Base-by-base conservation (phyloP, 2,113 vertebrate genomes). In the Myotis lucifugus region DNA sequence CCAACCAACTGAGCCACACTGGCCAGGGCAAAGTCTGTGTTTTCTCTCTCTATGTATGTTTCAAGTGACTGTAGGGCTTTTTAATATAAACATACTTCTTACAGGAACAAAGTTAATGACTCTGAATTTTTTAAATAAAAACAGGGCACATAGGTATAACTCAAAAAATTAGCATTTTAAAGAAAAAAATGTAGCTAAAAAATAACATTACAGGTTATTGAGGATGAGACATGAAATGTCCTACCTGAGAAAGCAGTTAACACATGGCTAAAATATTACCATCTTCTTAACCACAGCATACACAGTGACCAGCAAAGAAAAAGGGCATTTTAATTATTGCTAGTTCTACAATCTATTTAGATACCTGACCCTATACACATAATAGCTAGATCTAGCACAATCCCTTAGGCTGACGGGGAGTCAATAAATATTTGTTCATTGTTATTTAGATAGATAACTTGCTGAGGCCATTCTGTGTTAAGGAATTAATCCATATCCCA, bases 401-500 rank as follows among this genome's bases (percentile, higher is more conserved):
- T 67, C 50, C 79, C 84, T 72, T 72, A 93, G 42, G 59, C 34
- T 77, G 27, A 89, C 86, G 10, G 50, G 17, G 13, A 90, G 17
- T 96, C 83, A 69, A 93, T 94, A 97, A 85, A 91, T 90, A 97
- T 72, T 76, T 95, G 86, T 76, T 95, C 91, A 83, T 54, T 93
- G 77, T 93, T 74, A 93, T 88, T 95, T 90, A 95, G 91, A 97
- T 85, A 96, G 90, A 92, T 86, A 90, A 93, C 79, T 89, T 94
- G 37, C 40, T 46, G 84, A 73, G 27, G 40, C 8, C 72, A 77
- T 61, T 85, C 82, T 92, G 17, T 86, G 48, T 83, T 95, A 72
- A 91, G 46, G 56, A 90, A 92, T 91, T 95, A 95, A 94, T 73
- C 59, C 79, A 93, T 27, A 81, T 23, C 50, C 50, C 42, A 67